A percentile compares a stretch with the other conserved stretches of the same genome.
Conservation (phyloP, 2,888 invertebrate species). For the Cantharis flavilabris region DNA sequence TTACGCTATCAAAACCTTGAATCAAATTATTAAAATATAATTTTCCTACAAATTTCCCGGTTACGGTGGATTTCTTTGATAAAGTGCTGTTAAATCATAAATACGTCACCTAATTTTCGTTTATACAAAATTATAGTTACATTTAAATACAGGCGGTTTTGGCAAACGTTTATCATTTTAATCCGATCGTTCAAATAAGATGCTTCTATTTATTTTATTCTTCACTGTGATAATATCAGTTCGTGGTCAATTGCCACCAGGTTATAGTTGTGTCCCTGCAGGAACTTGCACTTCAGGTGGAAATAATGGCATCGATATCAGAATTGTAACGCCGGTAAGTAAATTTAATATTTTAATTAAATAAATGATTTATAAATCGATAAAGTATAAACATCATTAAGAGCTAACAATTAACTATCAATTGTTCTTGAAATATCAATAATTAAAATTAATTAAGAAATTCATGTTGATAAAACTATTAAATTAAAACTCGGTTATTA, state of each 20-base stretch:
- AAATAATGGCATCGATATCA: slow-evolving; percentile 44
- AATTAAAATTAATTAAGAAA: background rate
- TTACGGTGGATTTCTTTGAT: slow-evolving; percentile 17
- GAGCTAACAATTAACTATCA: background rate
- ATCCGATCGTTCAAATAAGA: background rate
- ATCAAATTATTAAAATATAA: slow-evolving; percentile 4
- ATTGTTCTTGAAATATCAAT: background rate
- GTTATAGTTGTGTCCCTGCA: slow-evolving; percentile 43
- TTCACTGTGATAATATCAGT: slow-evolving; percentile 1
- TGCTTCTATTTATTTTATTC: slow-evolving; percentile 4
- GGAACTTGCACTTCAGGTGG: slow-evolving; percentile 42
- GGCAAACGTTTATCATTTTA: background rate
- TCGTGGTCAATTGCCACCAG: slow-evolving; percentile 15
- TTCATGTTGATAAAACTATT: background rate
- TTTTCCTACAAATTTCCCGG: slow-evolving; percentile 25
- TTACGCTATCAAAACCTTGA: slow-evolving; percentile 12
- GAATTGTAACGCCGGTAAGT: slow-evolving; percentile 44
- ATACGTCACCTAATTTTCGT: slow-evolving; percentile 5
- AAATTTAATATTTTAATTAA: background rate
- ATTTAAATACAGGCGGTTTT: background rate
- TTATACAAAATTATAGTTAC: background rate
- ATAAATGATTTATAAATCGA: background rate
- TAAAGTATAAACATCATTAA: background rate
- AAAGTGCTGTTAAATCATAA: slow-evolving; percentile 12
- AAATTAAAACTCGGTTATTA: no score